phyloP scores from a whole-genome alignment of 2,888 invertebrate genomes.

The Mesochorus sp. region DNA sequence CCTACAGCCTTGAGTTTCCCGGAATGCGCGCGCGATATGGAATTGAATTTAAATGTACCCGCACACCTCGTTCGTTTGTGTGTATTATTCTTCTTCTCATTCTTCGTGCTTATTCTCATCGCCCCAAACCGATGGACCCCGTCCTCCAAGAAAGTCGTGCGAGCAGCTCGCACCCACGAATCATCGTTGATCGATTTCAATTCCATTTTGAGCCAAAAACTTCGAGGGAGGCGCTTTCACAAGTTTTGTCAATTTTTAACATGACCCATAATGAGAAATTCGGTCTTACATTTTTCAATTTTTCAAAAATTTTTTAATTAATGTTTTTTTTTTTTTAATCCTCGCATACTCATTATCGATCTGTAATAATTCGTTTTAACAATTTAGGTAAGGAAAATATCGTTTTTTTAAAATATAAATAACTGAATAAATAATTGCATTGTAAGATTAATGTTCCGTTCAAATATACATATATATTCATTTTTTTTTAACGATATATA shows the following conservation, averaged over 20 bases:
- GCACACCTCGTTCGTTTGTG: conserved; percentile 29
- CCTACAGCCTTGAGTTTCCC: conserved; percentile 55
- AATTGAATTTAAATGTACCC: conserved; percentile 78
- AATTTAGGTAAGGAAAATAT: too few species aligned
- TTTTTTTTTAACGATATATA: background rate
- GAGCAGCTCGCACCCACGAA: conserved; percentile 70
- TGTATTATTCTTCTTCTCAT: conserved; percentile 37
- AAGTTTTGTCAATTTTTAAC: background rate
- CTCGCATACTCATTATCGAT: too few species aligned
- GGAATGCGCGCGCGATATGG: conserved; percentile 66
- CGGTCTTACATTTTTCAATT: background rate
- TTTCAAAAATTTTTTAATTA: too few species aligned
- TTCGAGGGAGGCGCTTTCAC: conserved; percentile 2
- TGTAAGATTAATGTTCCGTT: too few species aligned
- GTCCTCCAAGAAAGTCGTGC: conserved; percentile 52
- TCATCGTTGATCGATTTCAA: conserved; percentile 78
- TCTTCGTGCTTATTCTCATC: conserved; percentile 35
- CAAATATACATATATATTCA: background rate
- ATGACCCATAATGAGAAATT: background rate
- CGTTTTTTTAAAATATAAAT: background rate
- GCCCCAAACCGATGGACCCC: conserved; percentile 49
- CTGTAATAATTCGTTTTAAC: too few species aligned
- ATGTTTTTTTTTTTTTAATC: too few species aligned
- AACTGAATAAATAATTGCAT: background rate
- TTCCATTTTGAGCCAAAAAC: conserved; percentile 35